Evolutionary conservation across 2,797 vertebrate genomes (phyloP).

Genomic region (Hippoglossus hippoglossus): DNA sequence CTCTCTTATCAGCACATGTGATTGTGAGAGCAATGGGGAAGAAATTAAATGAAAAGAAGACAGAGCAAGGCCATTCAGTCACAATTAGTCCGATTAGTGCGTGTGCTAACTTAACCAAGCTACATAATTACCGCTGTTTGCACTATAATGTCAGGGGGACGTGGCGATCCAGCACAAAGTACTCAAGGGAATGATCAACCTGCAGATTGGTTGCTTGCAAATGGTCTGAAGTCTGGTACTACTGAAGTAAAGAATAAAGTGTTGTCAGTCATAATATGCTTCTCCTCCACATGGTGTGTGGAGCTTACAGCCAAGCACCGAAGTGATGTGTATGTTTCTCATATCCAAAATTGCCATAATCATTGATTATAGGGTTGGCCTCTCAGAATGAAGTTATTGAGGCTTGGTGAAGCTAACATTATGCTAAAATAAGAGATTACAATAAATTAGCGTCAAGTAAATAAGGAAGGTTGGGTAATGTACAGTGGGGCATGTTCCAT

Average conservation of each 20-base stretch:
- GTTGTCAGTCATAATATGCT: neutral
- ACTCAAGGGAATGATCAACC: neutral
- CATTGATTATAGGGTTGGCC: neutral
- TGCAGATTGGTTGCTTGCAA: neutral
- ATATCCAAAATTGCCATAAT: too few species aligned
- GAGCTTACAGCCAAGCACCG: neutral
- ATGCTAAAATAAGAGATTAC: neutral
- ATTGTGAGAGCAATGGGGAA: neutral
- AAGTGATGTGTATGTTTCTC: neutral
- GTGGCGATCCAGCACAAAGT: constrained; percentile 11
- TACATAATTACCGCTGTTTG: constrained; percentile 42
- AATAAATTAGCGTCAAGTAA: neutral
- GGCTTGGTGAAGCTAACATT: too few species aligned
- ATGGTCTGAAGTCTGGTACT: neutral
- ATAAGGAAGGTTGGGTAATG: too few species aligned
- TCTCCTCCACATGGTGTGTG: neutral
- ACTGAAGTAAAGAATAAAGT: neutral
- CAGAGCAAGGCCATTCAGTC: neutral
- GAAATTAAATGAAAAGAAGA: neutral
- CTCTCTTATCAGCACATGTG: constrained; percentile 1
- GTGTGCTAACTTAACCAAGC: constrained; percentile 13
- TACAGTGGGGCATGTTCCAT: too few species aligned
- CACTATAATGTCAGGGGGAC: constrained; percentile 8
- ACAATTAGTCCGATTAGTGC: neutral
- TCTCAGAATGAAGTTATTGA: too few species aligned